Percentiles rank a stretch among this genome's conserved stretches.
phyloP scores from a whole-genome alignment of 2,797 vertebrate species.

The Hyperoplus immaculatus region DNA sequence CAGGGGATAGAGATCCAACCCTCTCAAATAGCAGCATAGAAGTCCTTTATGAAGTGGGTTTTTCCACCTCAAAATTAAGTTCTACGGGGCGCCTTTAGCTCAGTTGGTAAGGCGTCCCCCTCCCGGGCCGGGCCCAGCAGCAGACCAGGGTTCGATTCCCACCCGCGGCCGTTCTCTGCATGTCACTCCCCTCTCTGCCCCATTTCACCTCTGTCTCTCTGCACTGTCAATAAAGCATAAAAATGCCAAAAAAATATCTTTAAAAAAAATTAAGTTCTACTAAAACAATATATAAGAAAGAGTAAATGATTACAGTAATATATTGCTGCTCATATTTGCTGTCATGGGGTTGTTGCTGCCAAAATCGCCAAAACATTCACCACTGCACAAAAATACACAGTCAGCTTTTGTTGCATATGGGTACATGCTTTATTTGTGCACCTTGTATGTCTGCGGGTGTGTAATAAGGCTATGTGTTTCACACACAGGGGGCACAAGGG shows the following conservation, averaged over 20 bases:
- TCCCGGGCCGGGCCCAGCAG: no score
- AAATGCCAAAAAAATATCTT: no score
- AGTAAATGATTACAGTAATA: not conserved
- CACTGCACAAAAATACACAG: not conserved
- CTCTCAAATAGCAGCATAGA: not conserved
- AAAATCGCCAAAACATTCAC: not conserved
- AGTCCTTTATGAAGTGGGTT: not conserved
- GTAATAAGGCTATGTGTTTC: constrained; percentile 1
- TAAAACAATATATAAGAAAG: not conserved
- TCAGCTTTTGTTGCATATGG: constrained; percentile 13
- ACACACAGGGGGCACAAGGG: constrained; percentile 56
- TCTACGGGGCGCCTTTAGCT: not conserved
- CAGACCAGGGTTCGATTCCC: no score
- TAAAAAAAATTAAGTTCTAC: not conserved
- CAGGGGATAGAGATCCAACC: not conserved
- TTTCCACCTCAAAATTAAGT: not conserved
- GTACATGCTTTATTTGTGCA: constrained; percentile 22
- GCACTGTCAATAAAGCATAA: no score
- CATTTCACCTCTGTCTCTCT: no score
- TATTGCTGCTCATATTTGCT: not conserved
- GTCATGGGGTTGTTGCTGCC: not conserved
- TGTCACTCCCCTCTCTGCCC: no score
- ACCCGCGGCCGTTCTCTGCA: no score
- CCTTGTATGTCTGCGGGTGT: constrained; percentile 16
- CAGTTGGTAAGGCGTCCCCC: no score